Evolutionary conservation across 2,797 vertebrate species (phyloP), one percentile per base, ranked within the genome.

Genomic region (Eulemur mongoz): DNA sequence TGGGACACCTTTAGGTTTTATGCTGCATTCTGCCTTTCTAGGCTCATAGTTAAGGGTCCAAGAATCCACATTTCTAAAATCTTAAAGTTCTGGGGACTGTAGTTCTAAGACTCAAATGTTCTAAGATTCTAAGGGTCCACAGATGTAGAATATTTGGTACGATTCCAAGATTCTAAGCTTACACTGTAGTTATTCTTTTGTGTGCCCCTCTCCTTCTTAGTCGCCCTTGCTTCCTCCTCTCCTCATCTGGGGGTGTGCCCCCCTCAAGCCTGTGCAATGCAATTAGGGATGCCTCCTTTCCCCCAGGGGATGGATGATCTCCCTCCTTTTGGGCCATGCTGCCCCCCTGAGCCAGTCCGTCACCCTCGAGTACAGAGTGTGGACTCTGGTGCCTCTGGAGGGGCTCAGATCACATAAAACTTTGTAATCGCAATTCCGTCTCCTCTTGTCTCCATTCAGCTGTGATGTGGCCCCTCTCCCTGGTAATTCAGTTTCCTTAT

Each of bases 391-490:
- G 30, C 89, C 91, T 97, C 93, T 76, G 89, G 40, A 78, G 91
- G 92, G 95, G 93, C 86, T 97, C 89, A 93, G 93, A 75, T 95
- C 95, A 96, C 85, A 98, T 98, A 97, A 98, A 98, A 96, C 22
- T 94, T 97, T 97, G 86, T 97, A 93, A 87, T 70, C 95, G 88
- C 70, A 38, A 38, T 76, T 79, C 27, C 40, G 81, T 57, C 84
- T 97, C 73, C 48, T 95, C 70, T 96, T 81, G 75, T 95, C 48
- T 95, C 85, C 69, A 76, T 91, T 95, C n/a, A 61, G 27, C 65
- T 80, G 50, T 61, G 25, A 32, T 59, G 50, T 61, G 43, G 59
- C 52, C 67, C 59, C 25, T 35, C 9, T 78, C 70, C 43, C 65
- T 81, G 89, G 40, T 20, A 73, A 78, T 40, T 80, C 73, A 4